Conservation (phyloP, 2,797 vertebrate genomes). For the Phaenicophaeus curvirostris region DNA sequence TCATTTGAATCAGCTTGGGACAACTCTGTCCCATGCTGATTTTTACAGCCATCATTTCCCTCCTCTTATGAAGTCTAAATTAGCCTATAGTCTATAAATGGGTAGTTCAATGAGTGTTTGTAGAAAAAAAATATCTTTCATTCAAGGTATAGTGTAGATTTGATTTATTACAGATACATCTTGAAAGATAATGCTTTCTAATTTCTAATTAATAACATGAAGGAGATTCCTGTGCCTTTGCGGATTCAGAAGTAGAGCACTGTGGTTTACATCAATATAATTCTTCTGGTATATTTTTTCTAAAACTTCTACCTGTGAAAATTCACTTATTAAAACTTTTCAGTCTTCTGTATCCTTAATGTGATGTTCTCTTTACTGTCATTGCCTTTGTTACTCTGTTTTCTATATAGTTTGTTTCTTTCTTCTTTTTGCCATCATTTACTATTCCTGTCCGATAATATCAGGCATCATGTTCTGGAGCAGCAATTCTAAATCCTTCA, state of each 20-base stretch:
- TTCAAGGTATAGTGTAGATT: neutral
- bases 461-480: neutral
- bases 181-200: neutral
- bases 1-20: neutral
- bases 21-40: neutral
- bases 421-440: neutral
- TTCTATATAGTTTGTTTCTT: neutral
- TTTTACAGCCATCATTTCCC: neutral
- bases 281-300: neutral
- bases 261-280: neutral
- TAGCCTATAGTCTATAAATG: neutral
- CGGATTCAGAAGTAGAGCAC: neutral
- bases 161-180: neutral
- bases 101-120: neutral
- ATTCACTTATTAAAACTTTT: neutral
- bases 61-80: neutral
- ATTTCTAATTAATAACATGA: neutral
- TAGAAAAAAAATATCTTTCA: neutral
- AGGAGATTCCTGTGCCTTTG: neutral
- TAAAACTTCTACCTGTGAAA: neutral
- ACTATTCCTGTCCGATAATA: neutral
- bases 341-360: neutral
- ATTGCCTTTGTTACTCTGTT: neutral
- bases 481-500: neutral
- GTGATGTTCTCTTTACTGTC: neutral